These are phyloP conservation scores for Tamandua tetradactyla DNA, from an alignment of 2,797 vertebrate genomes.

Conservation along the genomic window DNA sequence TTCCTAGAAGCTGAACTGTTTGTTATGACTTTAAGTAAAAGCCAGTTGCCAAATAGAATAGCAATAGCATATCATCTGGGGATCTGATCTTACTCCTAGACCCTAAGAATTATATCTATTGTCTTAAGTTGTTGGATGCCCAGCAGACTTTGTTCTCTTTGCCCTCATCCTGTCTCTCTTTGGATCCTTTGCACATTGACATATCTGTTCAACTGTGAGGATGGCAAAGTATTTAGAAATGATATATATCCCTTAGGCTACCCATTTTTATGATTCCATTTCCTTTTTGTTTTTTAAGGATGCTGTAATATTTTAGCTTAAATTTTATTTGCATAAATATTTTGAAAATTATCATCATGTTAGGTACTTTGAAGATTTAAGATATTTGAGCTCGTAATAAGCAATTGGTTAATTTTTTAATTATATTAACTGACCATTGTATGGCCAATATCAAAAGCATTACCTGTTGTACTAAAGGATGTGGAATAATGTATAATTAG, in stretches of 20 bases:
- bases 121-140: not conserved
- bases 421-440: conserved; percentile 15
- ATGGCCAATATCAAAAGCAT: not conserved
- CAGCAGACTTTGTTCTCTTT: not conserved
- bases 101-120: not conserved
- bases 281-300: conserved; percentile 26
- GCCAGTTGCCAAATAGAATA: not conserved
- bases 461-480: conserved; percentile 41
- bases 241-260: not conserved
- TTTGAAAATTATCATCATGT: conserved; percentile 30
- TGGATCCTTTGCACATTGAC: conserved; percentile 15
- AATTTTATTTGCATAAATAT: conserved; percentile 37
- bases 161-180: not conserved
- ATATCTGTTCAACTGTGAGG: not conserved
- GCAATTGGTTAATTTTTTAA: not conserved
- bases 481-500: conserved; percentile 30
- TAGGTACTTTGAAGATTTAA: not conserved
- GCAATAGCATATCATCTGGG: not conserved
- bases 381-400: not conserved
- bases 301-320: not conserved
- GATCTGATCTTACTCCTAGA: not conserved
- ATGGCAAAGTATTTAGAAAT: conserved; percentile 34
- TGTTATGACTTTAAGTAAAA: conserved; percentile 26
- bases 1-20: not conserved
- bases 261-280: conserved; percentile 13